Evolutionary conservation across 2,113 vertebrate genomes (phyloP), one percentile per base, ranked within the genome.

Genomic region (Lepisosteus oculatus): DNA sequence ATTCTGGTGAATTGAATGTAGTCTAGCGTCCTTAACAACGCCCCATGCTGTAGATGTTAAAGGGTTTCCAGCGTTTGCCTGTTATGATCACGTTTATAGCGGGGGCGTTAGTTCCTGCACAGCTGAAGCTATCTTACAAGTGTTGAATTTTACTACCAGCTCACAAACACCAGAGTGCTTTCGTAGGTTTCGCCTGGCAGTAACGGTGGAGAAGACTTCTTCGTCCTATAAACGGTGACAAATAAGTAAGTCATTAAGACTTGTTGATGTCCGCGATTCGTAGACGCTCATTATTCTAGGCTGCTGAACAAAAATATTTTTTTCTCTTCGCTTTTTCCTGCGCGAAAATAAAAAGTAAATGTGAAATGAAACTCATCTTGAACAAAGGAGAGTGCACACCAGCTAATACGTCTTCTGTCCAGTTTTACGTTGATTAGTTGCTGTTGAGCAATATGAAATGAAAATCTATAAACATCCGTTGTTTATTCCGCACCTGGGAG

Each of bases 211-310:
- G 62, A 77, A 78, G 43, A 47, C 70, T 71, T 62, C 72, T 67
- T 78, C 72, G 59, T 42, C 65, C 54, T 56, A 63, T 42, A 67
- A 74, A 69, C 45, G 54, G 68, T 65, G 61, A 62, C n/a, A 72
- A 76, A 76, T 78, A 77, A 82, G 77, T 76, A 79, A 79, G 69
- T 74, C 74, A 15, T 80, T 74, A 70, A 77, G 85, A 91, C 90
- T 90, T 91, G 90, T 90, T 92, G 88, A 88, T 87, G 79, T 75
- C 70, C n/a, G 77, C 71, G 70, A 79, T 77, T 70, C 77, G 78
- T 41, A 65, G 62, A 65, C 3, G 62, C 4, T 65, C n/a, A 65
- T 73, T 77, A 81, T 81, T 86, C 76, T 67, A 78, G 78, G 74
- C 67, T 68, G 9, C 14, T 13, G 59, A 78, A 74, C 62, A 14